These are phyloP conservation scores for Panurus biarmicus DNA, from an alignment of 2,113 vertebrate genomes.

Conservation along the genomic window DNA sequence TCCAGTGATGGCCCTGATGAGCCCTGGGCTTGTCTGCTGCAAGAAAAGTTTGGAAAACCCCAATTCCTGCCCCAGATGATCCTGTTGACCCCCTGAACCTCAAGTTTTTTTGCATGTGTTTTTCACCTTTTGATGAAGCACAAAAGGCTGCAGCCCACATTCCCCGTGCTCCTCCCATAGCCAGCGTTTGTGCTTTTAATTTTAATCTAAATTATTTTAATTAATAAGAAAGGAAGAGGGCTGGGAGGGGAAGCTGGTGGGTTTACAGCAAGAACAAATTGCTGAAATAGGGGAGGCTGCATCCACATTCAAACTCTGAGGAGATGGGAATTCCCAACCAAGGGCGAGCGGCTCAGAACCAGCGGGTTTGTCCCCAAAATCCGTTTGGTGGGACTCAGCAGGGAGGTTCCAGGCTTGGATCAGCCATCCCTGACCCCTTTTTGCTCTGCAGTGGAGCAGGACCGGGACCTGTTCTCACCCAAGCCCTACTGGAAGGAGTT, in stretches of 20 bases:
- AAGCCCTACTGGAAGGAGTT: slow-evolving; percentile 96
- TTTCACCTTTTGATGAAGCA: background rate
- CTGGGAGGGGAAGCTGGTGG: background rate
- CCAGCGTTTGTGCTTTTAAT: fast-evolving
- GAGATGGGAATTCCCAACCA: background rate
- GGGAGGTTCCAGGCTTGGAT: background rate
- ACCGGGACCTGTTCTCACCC: slow-evolving; percentile 78
- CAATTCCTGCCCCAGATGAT: background rate
- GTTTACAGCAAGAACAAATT: background rate
- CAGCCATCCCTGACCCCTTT: background rate
- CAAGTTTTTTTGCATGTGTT: background rate
- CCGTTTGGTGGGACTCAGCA: fast-evolving
- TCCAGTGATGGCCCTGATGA: fast-evolving
- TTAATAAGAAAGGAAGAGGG: background rate
- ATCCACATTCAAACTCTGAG: fast-evolving
- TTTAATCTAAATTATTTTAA: background rate
- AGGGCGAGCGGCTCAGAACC: fast-evolving
- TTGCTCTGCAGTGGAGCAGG: slow-evolving; percentile 82
- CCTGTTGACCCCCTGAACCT: background rate
- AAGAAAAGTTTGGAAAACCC: background rate
- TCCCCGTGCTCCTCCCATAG: fast-evolving
- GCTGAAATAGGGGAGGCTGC: fast-evolving
- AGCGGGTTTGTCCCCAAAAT: fast-evolving
- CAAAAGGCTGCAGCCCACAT: background rate
- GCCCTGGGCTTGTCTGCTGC: background rate